Evolutionary conservation across 2,113 vertebrate species (phyloP), one percentile per base, ranked within the genome.

Genomic region (Chloebia gouldiae): DNA sequence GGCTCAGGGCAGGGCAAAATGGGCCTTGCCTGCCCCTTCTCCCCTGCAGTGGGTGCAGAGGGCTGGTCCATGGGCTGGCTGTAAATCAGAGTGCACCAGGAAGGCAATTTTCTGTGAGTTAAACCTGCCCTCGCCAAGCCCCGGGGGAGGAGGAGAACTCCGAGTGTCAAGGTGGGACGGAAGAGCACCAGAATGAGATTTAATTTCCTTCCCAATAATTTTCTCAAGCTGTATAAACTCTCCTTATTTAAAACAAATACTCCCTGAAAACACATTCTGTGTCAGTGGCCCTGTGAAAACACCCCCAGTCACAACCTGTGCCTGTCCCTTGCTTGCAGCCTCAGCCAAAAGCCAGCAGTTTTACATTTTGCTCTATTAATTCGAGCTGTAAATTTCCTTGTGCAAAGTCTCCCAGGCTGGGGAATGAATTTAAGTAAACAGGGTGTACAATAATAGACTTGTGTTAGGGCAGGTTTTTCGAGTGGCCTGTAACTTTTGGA

Each of bases 201-300:
- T 97, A 96, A 97, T 97, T 98, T 98, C 97, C 97, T 97, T 95
- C 92, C 77, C 79, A 96, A 96, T 97, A 97, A 98, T 95, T 97
- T 97, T 96, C 96, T 95, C 97, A 98, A 98, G 98, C 97, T 97
- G 95, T 97, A 86, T 91, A 98, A 97, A 98, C 97, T 96, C 97
- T 97, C 94, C 71, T 96, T 72, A 92, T 96, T 97, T 94, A 97
- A 97, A 97, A 94, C 86, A 97, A 97, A 97, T 95, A 96, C 60
- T 90, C 86, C 60, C 87, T 96, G 96, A 97, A 96, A 96, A 98
- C 92, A 93, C 95, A 88, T 84, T 93, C 78, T 94, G 85, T 97
- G 51, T 95, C 96, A 47, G 24, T 90, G 86, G 57, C 77, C 96
- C 95, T 93, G 75, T 57, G 77, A 88, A 97, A 97, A 96, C 90